phyloP scores from a whole-genome alignment of 2,888 invertebrate species.

The Cactoblastis cactorum region DNA sequence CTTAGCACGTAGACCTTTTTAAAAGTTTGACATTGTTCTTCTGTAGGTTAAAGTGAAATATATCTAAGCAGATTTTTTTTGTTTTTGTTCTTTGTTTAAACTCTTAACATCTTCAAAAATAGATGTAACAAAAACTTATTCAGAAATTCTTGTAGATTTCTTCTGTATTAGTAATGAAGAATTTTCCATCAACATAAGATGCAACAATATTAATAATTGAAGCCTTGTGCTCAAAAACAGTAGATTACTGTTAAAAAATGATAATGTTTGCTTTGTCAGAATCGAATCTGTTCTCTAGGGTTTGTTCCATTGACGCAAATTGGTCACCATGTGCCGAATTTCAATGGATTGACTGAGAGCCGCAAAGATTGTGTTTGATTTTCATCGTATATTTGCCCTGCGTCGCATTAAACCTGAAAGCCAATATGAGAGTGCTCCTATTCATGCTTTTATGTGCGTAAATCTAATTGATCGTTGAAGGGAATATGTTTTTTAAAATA shows the following conservation, averaged over 20 bases:
- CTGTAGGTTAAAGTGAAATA: no score
- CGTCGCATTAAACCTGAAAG: constrained; percentile 4
- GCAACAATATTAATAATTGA: no score
- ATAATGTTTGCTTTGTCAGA: neutral
- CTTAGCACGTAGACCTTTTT: no score
- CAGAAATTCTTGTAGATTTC: no score
- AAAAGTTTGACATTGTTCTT: no score
- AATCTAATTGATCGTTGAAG: neutral
- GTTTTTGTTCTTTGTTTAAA: no score
- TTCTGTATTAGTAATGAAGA: no score
- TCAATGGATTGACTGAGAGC: constrained; percentile 1
- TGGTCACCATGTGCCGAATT: constrained; percentile 4
- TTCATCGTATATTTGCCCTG: constrained; percentile 7
- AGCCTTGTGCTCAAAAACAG: neutral
- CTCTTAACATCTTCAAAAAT: no score
- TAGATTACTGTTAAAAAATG: no score
- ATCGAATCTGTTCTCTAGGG: neutral
- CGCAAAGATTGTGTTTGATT: constrained; percentile 12
- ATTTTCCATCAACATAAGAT: no score
- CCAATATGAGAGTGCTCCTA: constrained; percentile 4
- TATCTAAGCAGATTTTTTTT: no score
- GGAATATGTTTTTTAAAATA: neutral
- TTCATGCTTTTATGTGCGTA: constrained; percentile 3
- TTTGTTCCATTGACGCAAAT: constrained; percentile 3
- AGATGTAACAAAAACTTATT: no score